Evolutionary conservation across 2,888 invertebrate genomes (phyloP), one percentile per base, ranked within the genome.

Genomic region (Ectropis crepuscularia): DNA sequence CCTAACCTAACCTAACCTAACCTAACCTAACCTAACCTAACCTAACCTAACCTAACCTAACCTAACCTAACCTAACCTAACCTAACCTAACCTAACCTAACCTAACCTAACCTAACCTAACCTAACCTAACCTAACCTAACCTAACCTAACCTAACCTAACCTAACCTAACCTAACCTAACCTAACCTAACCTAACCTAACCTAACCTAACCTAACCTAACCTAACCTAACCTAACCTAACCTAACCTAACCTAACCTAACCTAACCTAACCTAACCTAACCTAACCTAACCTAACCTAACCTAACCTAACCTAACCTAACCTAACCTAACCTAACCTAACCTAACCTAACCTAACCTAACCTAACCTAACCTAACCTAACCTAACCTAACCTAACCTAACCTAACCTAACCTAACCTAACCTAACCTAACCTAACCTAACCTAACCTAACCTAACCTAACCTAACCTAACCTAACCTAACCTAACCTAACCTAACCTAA

Each of bases 1-100:
- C 41, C 41, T 41, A 41, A 41, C 41, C 41, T 41, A 41, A 41
- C 41, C 41, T 41, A 41, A 41, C 41, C 41, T 41, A 41, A 41
- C 41, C 41, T 41, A 41, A 41, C 41, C 41, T 41, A 41, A 41
- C 41, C 41, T 41, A 41, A 41, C 41, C 41, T 41, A 41, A 41
- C 41, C 41, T 41, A 41, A 41, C 41, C 41, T 41, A 41, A 41
- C 41, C 41, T 41, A 41, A 41, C 41, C 41, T 41, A 41, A 41
- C 41, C 41, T 41, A 41, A 41, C 41, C 41, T 41, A 41, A 41
- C 41, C 41, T 41, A 41, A 41, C 41, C 41, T 41, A 41, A 41
- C 41, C 41, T 41, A 41, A 41, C 41, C 41, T 41, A 41, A 41
- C 41, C 41, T 41, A 41, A 41, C 41, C 41, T 41, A 41, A 41